Conservation (phyloP, 2,113 vertebrate genomes). For the Ctenodactylus gundi region DNA sequence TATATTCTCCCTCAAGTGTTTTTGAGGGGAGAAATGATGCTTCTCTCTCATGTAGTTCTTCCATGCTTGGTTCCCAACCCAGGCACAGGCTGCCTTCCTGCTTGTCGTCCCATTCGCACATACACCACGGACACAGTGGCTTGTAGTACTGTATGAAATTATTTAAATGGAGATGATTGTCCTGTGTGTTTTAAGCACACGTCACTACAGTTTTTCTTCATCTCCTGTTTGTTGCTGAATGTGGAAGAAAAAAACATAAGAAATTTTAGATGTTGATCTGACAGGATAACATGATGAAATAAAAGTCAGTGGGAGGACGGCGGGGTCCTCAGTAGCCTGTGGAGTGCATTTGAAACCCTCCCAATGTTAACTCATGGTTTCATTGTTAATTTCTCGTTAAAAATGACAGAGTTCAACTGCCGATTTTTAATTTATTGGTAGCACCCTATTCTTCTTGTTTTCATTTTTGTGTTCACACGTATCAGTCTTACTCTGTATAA, state of each 20-base stretch:
- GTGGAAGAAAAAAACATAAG: constrained; percentile 13
- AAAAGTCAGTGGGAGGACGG: neutral
- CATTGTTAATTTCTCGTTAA: too few relatives aligned
- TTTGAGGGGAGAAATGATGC: constrained; percentile 25
- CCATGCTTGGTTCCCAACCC: neutral
- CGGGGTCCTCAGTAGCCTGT: neutral
- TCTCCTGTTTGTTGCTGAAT: neutral
- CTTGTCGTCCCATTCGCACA: neutral
- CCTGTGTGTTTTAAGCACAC: constrained; percentile 8
- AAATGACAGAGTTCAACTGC: neutral
- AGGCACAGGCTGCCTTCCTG: neutral
- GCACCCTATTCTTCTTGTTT: neutral
- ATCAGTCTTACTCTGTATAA: neutral
- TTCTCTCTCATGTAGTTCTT: constrained; percentile 24
- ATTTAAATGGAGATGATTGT: neutral
- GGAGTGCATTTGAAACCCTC: constrained; percentile 6
- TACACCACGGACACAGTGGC: accelerated
- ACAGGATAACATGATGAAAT: constrained; percentile 8
- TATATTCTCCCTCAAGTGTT: neutral
- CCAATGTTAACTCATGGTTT: neutral
- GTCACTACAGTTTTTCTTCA: neutral
- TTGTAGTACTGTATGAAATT: neutral
- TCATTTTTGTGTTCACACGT: constrained; percentile 2
- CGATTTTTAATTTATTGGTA: constrained; percentile 35
- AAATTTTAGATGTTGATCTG: constrained; percentile 57